Conservation (phyloP, 2,888 invertebrate genomes). For the Stenotaenia linearis region DNA sequence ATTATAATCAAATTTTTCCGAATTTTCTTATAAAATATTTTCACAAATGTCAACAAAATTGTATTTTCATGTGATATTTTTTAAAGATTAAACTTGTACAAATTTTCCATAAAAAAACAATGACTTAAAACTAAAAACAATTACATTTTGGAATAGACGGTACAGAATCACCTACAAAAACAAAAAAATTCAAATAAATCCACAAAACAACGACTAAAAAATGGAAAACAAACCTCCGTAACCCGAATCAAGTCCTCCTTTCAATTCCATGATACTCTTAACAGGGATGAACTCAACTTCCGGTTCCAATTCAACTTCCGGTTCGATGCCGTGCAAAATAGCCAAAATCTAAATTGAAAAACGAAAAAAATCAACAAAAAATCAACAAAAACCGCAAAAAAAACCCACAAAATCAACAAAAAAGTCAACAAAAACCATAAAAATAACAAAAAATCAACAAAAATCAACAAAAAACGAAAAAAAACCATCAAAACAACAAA, state of each 20-base stretch:
- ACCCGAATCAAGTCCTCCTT: not conserved
- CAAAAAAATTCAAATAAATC: not conserved
- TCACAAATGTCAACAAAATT: too few relatives aligned
- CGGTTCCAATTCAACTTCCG: too few relatives aligned
- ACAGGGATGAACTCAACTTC: too few relatives aligned
- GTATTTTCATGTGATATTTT: not conserved
- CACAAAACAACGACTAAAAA: not conserved
- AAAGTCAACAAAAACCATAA: too few relatives aligned
- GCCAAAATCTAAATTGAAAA: not conserved
- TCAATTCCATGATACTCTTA: not conserved
- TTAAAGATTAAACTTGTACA: not conserved
- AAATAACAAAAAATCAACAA: too few relatives aligned
- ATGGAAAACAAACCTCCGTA: not conserved
- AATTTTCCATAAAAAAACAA: not conserved
- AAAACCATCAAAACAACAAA: too few relatives aligned
- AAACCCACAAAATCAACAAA: too few relatives aligned
- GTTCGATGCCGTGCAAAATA: not conserved
- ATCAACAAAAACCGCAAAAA: not conserved
- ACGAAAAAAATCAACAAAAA: too few relatives aligned
- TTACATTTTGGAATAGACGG: not conserved
- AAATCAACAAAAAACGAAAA: too few relatives aligned
- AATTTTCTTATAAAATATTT: too few relatives aligned
- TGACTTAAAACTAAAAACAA: not conserved
- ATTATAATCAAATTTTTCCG: too few relatives aligned
- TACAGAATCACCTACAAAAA: not conserved